A percentile compares a stretch with the other conserved stretches of the same genome.
Evolutionary conservation across 2,888 invertebrate species (phyloP).

Genomic region (Dryadula phaetusa): DNA sequence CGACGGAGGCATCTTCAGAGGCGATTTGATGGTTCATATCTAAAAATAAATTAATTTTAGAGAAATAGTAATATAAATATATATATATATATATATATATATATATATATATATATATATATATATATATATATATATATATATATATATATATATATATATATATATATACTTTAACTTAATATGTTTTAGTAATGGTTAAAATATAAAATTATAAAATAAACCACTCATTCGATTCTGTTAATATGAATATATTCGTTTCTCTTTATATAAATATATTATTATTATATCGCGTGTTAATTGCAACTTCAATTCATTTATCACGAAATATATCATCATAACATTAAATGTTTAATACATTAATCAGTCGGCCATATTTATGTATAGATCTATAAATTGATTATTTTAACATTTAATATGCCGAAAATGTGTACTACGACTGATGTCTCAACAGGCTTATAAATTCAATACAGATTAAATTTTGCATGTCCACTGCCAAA

Average conservation of each 20-base stretch:
- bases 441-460: neutral
- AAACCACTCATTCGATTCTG: neutral
- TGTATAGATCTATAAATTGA: neutral
- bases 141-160: too few species aligned
- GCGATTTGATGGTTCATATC: neutral
- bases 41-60: neutral
- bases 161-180: too few species aligned
- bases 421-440: neutral
- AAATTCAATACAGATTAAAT: neutral
- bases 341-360: neutral
- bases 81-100: too few species aligned
- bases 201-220: too few species aligned
- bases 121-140: too few species aligned
- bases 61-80: neutral
- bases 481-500: neutral
- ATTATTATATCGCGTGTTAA: neutral
- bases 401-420: neutral
- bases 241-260: too few species aligned
- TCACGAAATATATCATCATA: neutral
- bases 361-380: neutral
- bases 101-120: too few species aligned
- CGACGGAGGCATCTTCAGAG: neutral
- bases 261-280: neutral
- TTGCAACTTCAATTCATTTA: neutral
- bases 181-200: too few species aligned